A percentile compares a stretch with the other conserved stretches of the same genome.
These are phyloP conservation scores for Prenolepis imparis DNA, from an alignment of 2,888 invertebrate species.

Conservation along the genomic window DNA sequence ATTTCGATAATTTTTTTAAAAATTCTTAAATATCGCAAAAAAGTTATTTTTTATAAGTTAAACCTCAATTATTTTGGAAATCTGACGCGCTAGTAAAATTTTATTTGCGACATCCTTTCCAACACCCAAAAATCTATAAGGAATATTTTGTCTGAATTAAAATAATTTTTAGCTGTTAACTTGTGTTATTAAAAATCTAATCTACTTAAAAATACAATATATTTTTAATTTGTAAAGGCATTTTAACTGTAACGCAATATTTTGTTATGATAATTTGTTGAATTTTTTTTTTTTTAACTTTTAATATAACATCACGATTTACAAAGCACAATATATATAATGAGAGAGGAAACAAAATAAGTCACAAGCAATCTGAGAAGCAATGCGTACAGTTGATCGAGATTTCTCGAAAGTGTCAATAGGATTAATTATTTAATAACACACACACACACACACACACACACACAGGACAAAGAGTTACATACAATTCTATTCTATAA, in stretches of 20 bases:
- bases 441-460: neutral
- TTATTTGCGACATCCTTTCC: no score
- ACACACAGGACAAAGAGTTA: neutral
- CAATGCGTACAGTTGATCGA: neutral
- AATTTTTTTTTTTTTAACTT: neutral
- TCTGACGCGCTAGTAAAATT: no score
- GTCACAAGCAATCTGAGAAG: neutral
- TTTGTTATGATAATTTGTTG: neutral
- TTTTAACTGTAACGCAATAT: neutral
- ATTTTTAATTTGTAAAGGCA: neutral
- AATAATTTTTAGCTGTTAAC: no score
- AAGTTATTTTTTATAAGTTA: no score
- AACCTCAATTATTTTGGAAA: no score
- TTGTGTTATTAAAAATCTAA: no score
- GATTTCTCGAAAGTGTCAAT: neutral
- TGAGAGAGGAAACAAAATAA: neutral
- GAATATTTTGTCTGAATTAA: no score
- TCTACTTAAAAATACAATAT: neutral
- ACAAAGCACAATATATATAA: neutral
- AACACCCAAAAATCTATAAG: no score
- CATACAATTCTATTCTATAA: neutral
- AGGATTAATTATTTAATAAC: neutral
- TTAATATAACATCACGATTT: neutral
- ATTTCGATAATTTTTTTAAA: no score
- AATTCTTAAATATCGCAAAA: no score